Conservation (phyloP, 2,113 vertebrate genomes). For the Nettapus auritus region DNA sequence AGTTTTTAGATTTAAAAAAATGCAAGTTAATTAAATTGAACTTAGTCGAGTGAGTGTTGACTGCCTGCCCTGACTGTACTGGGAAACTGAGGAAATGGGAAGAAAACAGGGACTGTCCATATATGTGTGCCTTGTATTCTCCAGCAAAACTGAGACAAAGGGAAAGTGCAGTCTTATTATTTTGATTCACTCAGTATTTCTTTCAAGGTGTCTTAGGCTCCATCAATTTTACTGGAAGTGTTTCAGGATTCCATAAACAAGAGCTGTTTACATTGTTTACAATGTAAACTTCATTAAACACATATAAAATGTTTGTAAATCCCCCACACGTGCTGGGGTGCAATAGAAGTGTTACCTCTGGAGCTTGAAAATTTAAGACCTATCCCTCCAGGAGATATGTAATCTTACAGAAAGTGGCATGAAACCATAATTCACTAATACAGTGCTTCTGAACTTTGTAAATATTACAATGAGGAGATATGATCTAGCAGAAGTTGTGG, state of each 20-base stretch:
- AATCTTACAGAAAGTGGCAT: not conserved
- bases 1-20: not conserved
- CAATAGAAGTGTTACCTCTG: not conserved
- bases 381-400: not conserved
- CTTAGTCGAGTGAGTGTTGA: not conserved
- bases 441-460: not conserved
- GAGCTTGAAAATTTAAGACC: not conserved
- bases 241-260: not conserved
- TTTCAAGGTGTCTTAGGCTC: not conserved
- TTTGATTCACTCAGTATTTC: not conserved
- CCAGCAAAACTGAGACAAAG: not conserved
- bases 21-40: not conserved
- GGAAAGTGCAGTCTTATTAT: not conserved
- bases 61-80: not conserved
- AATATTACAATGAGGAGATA: not conserved
- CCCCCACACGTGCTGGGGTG: not conserved
- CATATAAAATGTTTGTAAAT: not conserved
- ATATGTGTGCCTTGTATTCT: not conserved
- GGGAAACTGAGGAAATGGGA: not conserved
- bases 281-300: constrained; percentile 10
- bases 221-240: not conserved
- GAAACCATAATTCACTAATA: not conserved
- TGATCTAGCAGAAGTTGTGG: not conserved
- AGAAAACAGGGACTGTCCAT: not conserved
- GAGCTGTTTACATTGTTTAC: not conserved